Base-by-base conservation (phyloP, 2,797 vertebrate species). In the Acrossocheilus fasciatus region DNA sequence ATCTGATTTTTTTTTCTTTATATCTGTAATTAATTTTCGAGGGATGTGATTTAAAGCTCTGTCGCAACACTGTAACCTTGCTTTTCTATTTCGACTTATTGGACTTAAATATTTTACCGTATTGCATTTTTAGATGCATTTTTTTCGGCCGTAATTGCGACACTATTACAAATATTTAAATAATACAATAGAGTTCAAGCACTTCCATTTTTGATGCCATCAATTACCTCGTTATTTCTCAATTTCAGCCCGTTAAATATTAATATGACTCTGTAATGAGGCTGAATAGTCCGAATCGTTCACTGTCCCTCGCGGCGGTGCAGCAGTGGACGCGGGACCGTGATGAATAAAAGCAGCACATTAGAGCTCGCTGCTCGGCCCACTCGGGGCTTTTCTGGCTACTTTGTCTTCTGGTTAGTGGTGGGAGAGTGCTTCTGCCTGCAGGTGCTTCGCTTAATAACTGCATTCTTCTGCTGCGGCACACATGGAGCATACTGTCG, bases 211-310 rank as follows among this genome's bases (percentile, higher is more conserved):
- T 90, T 92, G 93, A 94, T 93, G 92, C 93, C 92, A 95, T 95
- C 95, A 94, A 93, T 95, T 95, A 95, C 91, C 94, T 94, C 92
- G 94, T 95, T 95, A 95, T 95, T 95, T 94, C 93, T 94, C 95
- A 93, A 94, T 95, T 95, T 93, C 90, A 93, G 85, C 87, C 88
- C 88, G 90, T 94, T 95, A 95, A 96, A 96, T 96, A 96, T 96
- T 95, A 95, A 95, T 94, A 94, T 92, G 92, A 93, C 93, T 96
- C 94, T 93, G 93, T 95, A 96, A 96, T 96, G 94, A 96, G 95
- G 92, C 93, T 94, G 94, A 95, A 94, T 95, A 94, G 94, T 94
- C 93, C 91, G 93, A 96, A 95, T 95, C 94, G 93, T 93, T 95
- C 94, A 95, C 90, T 95, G 95, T 95, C 94, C 95, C 95, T 95